Base-by-base conservation (phyloP, 2,888 invertebrate genomes). In the Cryptocheilus praepositus region DNA sequence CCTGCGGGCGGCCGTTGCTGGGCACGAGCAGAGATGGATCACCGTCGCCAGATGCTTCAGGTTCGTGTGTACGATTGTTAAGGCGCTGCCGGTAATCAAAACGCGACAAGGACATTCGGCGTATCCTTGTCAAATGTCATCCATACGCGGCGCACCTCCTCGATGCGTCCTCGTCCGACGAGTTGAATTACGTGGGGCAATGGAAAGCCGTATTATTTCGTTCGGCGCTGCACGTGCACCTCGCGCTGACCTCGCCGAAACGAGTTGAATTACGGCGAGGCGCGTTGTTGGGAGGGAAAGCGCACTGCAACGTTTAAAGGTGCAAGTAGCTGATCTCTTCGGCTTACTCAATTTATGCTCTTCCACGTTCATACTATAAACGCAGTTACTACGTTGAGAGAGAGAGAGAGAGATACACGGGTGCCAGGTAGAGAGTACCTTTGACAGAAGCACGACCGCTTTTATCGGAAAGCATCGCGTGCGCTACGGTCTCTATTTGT, bases 11-110 rank as follows among this genome's bases (percentile, higher is more conserved):
- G 56, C 74, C 45, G 61, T 68, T 5, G 60, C 74, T 60, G 78
- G 78, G 28, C 70, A 63, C 49, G 65, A 73, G 25, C 71, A 73
- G 43, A 80, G 81, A 76, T 83, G 83, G 83, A 67, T 82, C 66
- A 73, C 75, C 46, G 64, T 85, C 36, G 72, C 77, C 57, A 83
- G 85, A 76, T 83, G 84, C 67, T 77, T 87, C 73, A 86, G 88
- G 85, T 88, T 74, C 78, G 83, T 83, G 61, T 3, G 43, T 44
- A 25, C 15, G 16, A 51, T 25, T 36, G 1, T 36, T 36, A 11
- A 7, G 11, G 36, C 36, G 36, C 1, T 7, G 7, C 36, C 1
- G 36, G 4, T 36, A 36, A 11, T 36, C 5, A 5, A 25, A 25
- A 7, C 13, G 3, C 8, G 36, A 11, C 36, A 11, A 36, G 36